A percentile compares a stretch with the other conserved stretches of the same genome.
Conservation (phyloP, 2,888 invertebrate species). For the Pyralis farinalis region DNA sequence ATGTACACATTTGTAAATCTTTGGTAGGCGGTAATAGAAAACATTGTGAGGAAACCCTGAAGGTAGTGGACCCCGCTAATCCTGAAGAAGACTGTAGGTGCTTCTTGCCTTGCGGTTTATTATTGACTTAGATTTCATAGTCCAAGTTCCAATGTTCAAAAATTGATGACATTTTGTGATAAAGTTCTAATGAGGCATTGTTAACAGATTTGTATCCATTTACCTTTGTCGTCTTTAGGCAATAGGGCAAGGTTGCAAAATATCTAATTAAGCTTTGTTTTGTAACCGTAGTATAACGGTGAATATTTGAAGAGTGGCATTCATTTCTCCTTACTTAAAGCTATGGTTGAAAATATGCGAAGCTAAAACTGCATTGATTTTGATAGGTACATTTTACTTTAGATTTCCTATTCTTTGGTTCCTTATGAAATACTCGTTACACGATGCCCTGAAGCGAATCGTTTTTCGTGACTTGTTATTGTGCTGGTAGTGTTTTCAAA, state of each 20-base stretch:
- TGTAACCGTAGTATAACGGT: not conserved
- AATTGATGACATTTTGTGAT: slow-evolving; percentile 13
- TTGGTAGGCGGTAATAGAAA: no score
- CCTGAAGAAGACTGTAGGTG: no score
- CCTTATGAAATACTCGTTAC: slow-evolving; percentile 26
- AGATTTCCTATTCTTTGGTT: slow-evolving; percentile 5
- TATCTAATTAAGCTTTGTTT: slow-evolving; percentile 11
- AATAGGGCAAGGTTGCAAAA: slow-evolving; percentile 12
- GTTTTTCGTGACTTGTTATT: slow-evolving; percentile 43
- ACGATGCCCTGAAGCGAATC: slow-evolving; percentile 37
- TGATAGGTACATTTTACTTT: not conserved
- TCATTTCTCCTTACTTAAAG: not conserved
- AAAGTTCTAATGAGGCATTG: slow-evolving; percentile 9
- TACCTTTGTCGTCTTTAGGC: slow-evolving; percentile 1
- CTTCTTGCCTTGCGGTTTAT: no score
- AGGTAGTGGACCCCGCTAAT: no score
- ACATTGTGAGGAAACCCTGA: no score
- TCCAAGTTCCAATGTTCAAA: slow-evolving; percentile 5
- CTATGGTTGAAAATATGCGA: not conserved
- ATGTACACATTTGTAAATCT: no score
- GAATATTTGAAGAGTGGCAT: not conserved
- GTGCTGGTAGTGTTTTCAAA: not conserved
- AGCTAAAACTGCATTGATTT: not conserved
- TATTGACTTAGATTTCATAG: not conserved
- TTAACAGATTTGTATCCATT: slow-evolving; percentile 5